phyloP scores from a whole-genome alignment of 1,140 invertebrate species.

The Babylonia areolata region DNA sequence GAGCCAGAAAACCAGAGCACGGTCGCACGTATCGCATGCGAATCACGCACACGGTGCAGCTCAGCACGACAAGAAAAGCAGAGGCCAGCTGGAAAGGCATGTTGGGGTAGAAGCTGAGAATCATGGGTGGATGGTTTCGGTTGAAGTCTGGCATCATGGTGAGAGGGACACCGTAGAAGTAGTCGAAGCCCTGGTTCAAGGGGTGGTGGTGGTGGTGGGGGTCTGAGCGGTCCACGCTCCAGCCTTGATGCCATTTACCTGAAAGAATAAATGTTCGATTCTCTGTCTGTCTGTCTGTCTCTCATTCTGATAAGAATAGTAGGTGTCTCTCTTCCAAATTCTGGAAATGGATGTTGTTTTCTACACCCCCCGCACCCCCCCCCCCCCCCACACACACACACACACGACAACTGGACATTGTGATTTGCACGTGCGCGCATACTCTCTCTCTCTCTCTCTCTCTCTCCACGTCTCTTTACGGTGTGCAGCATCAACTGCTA shows the following conservation, averaged over 20 bases:
- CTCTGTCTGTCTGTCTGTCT: too few relatives aligned
- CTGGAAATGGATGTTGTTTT: too few relatives aligned
- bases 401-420: too few relatives aligned
- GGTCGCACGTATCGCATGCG: slow-evolving; percentile 31
- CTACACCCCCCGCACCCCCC: too few relatives aligned
- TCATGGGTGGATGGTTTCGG: slow-evolving; percentile 52
- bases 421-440: too few relatives aligned
- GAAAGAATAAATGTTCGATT: slow-evolving; percentile 10
- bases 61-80: slow-evolving; percentile 22
- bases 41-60: slow-evolving; percentile 17
- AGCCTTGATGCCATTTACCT: slow-evolving; percentile 78
- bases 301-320: too few relatives aligned
- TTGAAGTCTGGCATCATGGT: slow-evolving; percentile 75
- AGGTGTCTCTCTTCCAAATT: too few relatives aligned
- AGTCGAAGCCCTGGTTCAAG: slow-evolving; percentile 77
- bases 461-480: too few relatives aligned
- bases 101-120: slow-evolving; percentile 26
- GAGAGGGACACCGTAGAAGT: slow-evolving; percentile 76
- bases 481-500: too few relatives aligned
- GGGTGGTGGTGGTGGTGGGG: slow-evolving; percentile 75
- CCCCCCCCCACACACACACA: too few relatives aligned
- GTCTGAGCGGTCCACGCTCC: slow-evolving; percentile 64
- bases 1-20: slow-evolving; percentile 18
- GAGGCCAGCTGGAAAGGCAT: slow-evolving; percentile 25
- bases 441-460: too few relatives aligned